Base-by-base conservation (phyloP, 2,888 invertebrate genomes). In the Pasiphila rectangulata region DNA sequence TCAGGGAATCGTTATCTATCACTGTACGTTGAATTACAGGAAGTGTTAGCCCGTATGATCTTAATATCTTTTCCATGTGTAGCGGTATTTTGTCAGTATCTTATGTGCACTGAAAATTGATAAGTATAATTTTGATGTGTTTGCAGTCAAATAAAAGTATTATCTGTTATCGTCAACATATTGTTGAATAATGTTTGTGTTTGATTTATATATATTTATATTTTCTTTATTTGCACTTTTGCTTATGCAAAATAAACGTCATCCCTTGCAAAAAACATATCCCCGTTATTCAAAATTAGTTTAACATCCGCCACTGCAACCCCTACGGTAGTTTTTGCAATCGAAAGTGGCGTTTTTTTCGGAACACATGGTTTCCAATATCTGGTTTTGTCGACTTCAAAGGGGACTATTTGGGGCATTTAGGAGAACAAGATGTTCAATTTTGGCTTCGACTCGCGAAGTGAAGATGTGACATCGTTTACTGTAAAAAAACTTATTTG, bases 1-100 rank as follows among this genome's bases (percentile, higher is more conserved):
- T 70, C 65, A 69, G 63, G 68, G 65, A 61, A 63, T 54, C 66
- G 67, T 81, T 83, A 83, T 84, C 80, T 83, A 83, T 84, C 80
- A 60, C 61, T 67, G 59, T 50, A 44, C 37, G 36, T 50, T 47
- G 62, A 63, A 64, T 67, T 64, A 70, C 83, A 74, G 83, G 83
- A 84, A 78, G 69, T 73, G 67, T 45, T 44, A 50, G 54, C 51
- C 46, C 53, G 54, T 37, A 44, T 25, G 52, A 40, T 44, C 58
- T 49, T 51, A 5, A 19, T 32, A 17, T 32, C 17, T 19, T 16
- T 9, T 32, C 16, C 17, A 10, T 9, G 17, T 30, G 16, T 30
- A 17, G 1, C 3, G 10, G 4, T 3, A 17, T n/a, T n/a, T n/a
- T n/a, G n/a, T n/a, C n/a, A n/a, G n/a, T n/a, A n/a, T n/a, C n/a